Evolutionary conservation across 2,113 vertebrate genomes (phyloP).

Genomic region (Pomatorhinus ruficollis): DNA sequence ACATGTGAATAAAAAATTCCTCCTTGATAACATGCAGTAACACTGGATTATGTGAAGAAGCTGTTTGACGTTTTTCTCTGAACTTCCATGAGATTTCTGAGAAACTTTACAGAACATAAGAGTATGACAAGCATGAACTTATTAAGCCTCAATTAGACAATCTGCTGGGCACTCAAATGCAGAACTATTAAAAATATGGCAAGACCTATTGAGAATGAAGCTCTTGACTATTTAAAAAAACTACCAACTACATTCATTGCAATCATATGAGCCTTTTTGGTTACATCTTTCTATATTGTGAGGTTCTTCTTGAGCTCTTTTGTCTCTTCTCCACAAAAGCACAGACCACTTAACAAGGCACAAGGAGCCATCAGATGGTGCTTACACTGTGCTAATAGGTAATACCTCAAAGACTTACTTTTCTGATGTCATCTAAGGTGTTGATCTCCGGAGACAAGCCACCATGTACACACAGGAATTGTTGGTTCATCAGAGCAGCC

Average conservation of each 20-base stretch:
- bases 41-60: not conserved
- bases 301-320: not conserved
- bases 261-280: not conserved
- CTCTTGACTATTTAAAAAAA: not conserved
- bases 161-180: not conserved
- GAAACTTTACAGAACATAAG: not conserved
- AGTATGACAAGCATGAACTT: not conserved
- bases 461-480: constrained; percentile 97
- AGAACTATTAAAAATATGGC: not conserved
- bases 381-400: not conserved
- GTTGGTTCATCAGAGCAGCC: constrained; percentile 99
- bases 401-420: constrained; percentile 83
- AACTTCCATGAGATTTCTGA: not conserved
- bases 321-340: not conserved
- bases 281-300: not conserved
- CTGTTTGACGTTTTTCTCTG: not conserved
- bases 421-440: constrained; percentile 98
- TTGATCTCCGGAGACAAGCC: constrained; percentile 98
- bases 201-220: not conserved
- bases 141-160: not conserved
- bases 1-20: not conserved
- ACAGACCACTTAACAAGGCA: not conserved
- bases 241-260: not conserved
- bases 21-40: not conserved
- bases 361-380: not conserved